Percentiles rank a stretch among this genome's conserved stretches.
Conservation (phyloP, 2,888 invertebrate genomes). For the Mechanitis mazaeus region DNA sequence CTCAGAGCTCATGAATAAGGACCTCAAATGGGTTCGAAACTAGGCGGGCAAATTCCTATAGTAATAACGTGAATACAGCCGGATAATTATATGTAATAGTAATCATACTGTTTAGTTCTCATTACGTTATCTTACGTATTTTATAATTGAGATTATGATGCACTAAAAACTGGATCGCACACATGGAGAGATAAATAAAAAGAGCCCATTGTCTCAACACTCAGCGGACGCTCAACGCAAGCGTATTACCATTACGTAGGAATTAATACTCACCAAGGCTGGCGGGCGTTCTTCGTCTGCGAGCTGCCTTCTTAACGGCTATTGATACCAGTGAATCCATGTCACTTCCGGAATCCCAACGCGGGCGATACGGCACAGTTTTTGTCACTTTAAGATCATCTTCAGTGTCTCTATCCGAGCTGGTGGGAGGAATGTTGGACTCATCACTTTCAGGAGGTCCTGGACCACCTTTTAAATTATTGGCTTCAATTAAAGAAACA, state of each 20-base stretch:
- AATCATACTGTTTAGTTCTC: not conserved
- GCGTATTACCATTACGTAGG: not conserved
- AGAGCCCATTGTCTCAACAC: not conserved
- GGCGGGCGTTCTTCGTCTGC: constrained; percentile 73
- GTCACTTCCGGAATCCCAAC: constrained; percentile 73
- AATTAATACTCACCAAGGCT: constrained; percentile 53
- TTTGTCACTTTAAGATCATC: constrained; percentile 59
- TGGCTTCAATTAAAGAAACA: constrained; percentile 51
- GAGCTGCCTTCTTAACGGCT: constrained; percentile 80
- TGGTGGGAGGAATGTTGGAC: constrained; percentile 67
- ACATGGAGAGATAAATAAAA: not conserved
- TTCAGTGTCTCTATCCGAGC: constrained; percentile 72
- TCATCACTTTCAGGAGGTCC: constrained; percentile 65
- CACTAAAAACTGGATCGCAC: too few species aligned
- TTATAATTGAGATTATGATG: not conserved
- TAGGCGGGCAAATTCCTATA: too few species aligned
- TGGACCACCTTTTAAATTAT: constrained; percentile 50
- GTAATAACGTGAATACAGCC: too few species aligned
- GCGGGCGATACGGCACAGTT: constrained; percentile 49
- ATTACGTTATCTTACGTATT: not conserved
- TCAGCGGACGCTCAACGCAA: not conserved
- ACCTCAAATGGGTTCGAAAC: too few species aligned
- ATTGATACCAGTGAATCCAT: constrained; percentile 79
- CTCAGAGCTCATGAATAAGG: too few species aligned
- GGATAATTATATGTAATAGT: too few species aligned